Evolutionary conservation across 1,140 invertebrate genomes (phyloP), one percentile per base, ranked within the genome.

Genomic region (Helicorthomorpha holstii): DNA sequence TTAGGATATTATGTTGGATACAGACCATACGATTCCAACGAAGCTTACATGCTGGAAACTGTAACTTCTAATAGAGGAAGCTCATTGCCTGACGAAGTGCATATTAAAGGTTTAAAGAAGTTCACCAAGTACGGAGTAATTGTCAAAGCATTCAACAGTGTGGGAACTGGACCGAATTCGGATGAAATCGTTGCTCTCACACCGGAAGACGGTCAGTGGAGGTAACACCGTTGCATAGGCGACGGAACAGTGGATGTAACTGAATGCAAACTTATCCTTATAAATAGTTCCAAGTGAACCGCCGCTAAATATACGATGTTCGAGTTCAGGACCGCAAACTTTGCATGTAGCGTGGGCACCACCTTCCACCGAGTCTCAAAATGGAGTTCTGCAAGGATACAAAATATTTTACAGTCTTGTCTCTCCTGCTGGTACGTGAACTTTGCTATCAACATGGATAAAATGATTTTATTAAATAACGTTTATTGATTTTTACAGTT

Each of bases 361-460:
- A 12, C 87, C 86, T 3, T 82, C 82, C 0, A 68, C 77, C 19
- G 76, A 81, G 62, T 77, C 78, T 26, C 79, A 86, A 54, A 84
- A 89, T 59, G 88, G 89, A 25, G 75, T 83, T 21, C 77, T 92
- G 59, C 77, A 84, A 60, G 88, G 88, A 14, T 93, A 91, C 69
- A 90, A 90, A 70, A 76, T 92, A 42, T 72, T 83, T 25, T 86
- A 83, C 63, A 81, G 82, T 46, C 75, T 79, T 10, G 73, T 69
- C 7, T 54, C 10, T 10, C 10, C n/a, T 10, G 10, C n/a, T 10
- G 10, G 34, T 38, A 10, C 34, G n/a, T 38, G 34, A n/a, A n/a
- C 10, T n/a, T 10, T 10, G 34, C n/a, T n/a, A n/a, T 38, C n/a
- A 38, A 10, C 34, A 38, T 38, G 10, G n/a, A 10, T 10, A 38